Base-by-base conservation (phyloP, 2,797 vertebrate genomes). In the Myoxocephalus aenaeus region DNA sequence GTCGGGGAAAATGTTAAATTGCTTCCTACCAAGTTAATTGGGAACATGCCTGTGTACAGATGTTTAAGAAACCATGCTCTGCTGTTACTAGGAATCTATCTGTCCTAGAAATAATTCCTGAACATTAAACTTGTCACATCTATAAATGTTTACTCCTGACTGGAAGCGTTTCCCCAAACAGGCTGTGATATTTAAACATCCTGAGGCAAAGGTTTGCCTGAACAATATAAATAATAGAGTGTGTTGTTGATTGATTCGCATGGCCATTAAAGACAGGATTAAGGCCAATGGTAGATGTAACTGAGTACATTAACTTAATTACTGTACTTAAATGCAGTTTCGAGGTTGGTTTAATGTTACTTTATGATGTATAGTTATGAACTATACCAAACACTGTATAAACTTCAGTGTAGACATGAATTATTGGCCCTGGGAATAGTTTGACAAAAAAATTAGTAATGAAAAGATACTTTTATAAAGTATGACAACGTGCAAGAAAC, bases 71-170 rank as follows among this genome's bases (percentile, higher is more conserved):
- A 20, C 6, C 3, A 22, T 36, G 8, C 15, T 65, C 8, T 72
- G 18, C 7, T 65, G 22, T 27, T 48, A 15, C 9, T 36, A 29
- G 4, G 2, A n/a, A 72, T 25, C 44, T 40, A 7, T 50, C 13
- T n/a, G 36, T 7, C 48, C 63, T n/a, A 72, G 53, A 61, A 75
- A 80, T 58, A 58, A 65, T 32, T 66, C 46, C 51, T 50, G 15
- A 62, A 64, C n/a, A 65, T 59, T 44, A 27, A 15, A 36, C 63
- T 44, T 84, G 79, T 82, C 79, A 61, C 73, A 51, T 74, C 71
- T 82, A 4, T 40, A 68, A 64, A 63, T 40, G 73, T 75, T 79
- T 72, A 62, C 48, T 27, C 7, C 36, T 54, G 51, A 59, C 14
- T 65, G 57, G 57, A 70, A 73, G 65, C 3, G 8, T 70, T 83